Percentiles rank a stretch among this genome's conserved stretches.
Evolutionary conservation across 2,888 invertebrate species (phyloP).

Genomic region (Drosophila mulleri): DNA sequence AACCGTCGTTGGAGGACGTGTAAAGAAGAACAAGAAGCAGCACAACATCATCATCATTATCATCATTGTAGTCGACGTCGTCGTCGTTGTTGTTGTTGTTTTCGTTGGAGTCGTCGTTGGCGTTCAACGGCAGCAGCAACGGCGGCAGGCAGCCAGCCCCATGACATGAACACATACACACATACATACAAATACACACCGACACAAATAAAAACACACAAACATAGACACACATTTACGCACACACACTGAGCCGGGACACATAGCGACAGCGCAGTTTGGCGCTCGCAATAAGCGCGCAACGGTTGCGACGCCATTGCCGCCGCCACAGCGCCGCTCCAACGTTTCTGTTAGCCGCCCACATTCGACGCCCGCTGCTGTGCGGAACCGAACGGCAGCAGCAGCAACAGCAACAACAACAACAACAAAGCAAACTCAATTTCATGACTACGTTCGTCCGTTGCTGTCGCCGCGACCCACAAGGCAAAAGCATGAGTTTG

Average conservation of each 20-base stretch:
- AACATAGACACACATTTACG: slow-evolving; percentile 27
- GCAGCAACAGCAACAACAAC: slow-evolving; percentile 28
- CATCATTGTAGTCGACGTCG: slow-evolving; percentile 8
- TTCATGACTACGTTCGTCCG: slow-evolving; percentile 64
- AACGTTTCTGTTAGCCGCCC: slow-evolving; percentile 67
- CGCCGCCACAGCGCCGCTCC: slow-evolving; percentile 57
- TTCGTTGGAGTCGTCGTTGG: slow-evolving; percentile 43
- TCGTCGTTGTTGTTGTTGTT: slow-evolving; percentile 15
- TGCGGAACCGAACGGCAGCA: slow-evolving; percentile 55
- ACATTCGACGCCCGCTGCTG: slow-evolving; percentile 66
- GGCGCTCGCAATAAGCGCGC: slow-evolving; percentile 69
- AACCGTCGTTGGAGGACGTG: slow-evolving; percentile 76
- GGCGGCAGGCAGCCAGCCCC: slow-evolving; percentile 54
- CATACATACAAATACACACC: slow-evolving; percentile 14
- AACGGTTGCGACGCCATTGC: slow-evolving; percentile 59
- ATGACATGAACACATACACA: slow-evolving; percentile 52
- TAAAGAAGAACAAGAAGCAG: slow-evolving; percentile 76
- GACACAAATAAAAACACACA: slow-evolving; percentile 19
- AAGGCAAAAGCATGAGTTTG: slow-evolving; percentile 58
- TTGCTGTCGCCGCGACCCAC: slow-evolving; percentile 58
- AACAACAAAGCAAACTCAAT: slow-evolving; percentile 54
- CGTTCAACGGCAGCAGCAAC: slow-evolving; percentile 51
- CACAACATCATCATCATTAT: slow-evolving; percentile 64
- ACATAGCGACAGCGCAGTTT: slow-evolving; percentile 59
- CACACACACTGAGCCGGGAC: slow-evolving; percentile 34